phyloP scores from a whole-genome alignment of 2,113 vertebrate genomes.

The Sorex fumeus region DNA sequence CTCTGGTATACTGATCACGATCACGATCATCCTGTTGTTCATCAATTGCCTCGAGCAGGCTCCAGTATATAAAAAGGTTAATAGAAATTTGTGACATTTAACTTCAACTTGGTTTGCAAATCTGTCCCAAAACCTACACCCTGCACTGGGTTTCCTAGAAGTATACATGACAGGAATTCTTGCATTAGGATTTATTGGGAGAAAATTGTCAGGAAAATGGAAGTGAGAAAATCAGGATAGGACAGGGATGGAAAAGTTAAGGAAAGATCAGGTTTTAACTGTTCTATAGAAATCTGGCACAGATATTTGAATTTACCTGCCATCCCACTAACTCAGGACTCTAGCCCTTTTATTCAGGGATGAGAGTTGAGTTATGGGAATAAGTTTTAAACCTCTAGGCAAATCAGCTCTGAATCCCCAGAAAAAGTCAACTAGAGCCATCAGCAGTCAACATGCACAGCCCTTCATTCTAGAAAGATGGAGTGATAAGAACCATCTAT shows the following conservation, averaged over 20 bases:
- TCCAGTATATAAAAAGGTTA: neutral
- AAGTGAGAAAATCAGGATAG: neutral
- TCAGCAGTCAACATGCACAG: neutral
- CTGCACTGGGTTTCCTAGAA: neutral
- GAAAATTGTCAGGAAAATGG: neutral
- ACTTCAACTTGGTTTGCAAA: neutral
- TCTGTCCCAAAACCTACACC: neutral
- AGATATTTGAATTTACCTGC: neutral
- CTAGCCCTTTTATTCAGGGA: rapidly evolving
- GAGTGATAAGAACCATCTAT: neutral
- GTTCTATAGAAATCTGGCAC: neutral
- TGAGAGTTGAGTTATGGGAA: neutral
- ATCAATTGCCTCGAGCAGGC: too few relatives aligned
- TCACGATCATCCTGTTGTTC: too few relatives aligned
- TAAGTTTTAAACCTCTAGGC: neutral
- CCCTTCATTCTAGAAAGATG: neutral
- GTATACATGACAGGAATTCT: neutral
- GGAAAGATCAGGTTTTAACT: neutral
- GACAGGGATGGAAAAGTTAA: neutral
- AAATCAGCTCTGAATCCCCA: neutral
- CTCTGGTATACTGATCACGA: neutral
- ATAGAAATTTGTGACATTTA: neutral
- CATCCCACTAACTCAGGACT: too few relatives aligned
- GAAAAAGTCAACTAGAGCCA: neutral
- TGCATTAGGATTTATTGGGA: neutral